A percentile compares a stretch with the other conserved stretches of the same genome.
Conservation (phyloP, 2,113 vertebrate genomes). For the Sarotherodon lohbergeri region DNA sequence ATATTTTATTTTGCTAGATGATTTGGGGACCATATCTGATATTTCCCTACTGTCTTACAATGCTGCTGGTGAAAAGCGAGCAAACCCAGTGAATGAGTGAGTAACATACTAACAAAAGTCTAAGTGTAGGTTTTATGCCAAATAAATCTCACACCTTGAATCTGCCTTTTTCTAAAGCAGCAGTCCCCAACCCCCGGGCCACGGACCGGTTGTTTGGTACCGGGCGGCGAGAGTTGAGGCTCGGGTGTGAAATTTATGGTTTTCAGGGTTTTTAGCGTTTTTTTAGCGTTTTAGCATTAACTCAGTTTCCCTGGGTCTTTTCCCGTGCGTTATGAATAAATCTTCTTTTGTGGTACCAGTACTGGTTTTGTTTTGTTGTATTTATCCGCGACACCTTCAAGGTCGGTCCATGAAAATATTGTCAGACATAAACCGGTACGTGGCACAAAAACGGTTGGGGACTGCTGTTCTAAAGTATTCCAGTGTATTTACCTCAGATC, state of each 20-base stretch:
- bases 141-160: not conserved
- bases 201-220: rapidly evolving
- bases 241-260: rapidly evolving
- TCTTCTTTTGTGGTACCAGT: not conserved
- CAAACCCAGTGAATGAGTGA: not conserved
- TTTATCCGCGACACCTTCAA: rapidly evolving
- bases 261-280: not conserved
- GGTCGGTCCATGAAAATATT: not conserved
- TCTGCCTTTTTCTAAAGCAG: not conserved
- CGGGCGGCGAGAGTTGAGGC: rapidly evolving
- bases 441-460: rapidly evolving
- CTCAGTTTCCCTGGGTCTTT: too few species aligned
- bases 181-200: rapidly evolving
- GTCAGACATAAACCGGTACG: rapidly evolving
- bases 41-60: not conserved
- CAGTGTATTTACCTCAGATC: not conserved
- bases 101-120: not conserved
- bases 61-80: not conserved
- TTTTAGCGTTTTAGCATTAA: rapidly evolving
- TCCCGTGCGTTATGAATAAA: rapidly evolving
- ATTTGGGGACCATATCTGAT: not conserved
- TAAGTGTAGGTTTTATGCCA: not conserved
- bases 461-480: not conserved
- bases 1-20: not conserved
- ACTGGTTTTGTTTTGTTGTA: not conserved